Percentiles rank a stretch among this genome's conserved stretches.
Evolutionary conservation across 2,113 vertebrate genomes (phyloP).

Genomic region (Psilopsiagon aurifrons): DNA sequence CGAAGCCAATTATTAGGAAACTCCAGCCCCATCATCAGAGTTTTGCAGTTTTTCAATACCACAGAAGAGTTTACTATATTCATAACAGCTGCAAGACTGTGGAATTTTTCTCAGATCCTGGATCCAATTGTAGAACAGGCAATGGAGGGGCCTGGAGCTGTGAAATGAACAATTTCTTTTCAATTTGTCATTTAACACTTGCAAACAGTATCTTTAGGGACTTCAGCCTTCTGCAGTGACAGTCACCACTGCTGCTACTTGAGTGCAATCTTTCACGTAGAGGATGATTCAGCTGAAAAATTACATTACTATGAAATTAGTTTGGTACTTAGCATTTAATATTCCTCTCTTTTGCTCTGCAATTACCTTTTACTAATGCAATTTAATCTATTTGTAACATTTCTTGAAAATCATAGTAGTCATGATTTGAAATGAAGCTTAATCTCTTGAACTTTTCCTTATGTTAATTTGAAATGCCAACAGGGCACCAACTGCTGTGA

Average conservation of each 20-base stretch:
- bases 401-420: slow-evolving; percentile 70
- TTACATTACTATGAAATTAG: slow-evolving; percentile 35
- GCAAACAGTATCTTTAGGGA: neutral
- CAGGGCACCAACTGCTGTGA: slow-evolving; percentile 78
- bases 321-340: slow-evolving; percentile 59
- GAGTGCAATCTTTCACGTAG: neutral
- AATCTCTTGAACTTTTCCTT: slow-evolving; percentile 73
- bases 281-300: slow-evolving; percentile 49
- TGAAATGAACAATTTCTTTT: neutral
- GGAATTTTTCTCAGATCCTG: neutral
- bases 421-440: slow-evolving; percentile 70
- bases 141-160: neutral
- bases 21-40: neutral
- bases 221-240: neutral
- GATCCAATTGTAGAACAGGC: neutral
- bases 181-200: neutral
- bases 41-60: neutral
- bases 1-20: neutral
- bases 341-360: slow-evolving; percentile 61
- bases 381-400: slow-evolving; percentile 68
- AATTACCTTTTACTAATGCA: slow-evolving; percentile 71
- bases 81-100: neutral
- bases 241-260: neutral
- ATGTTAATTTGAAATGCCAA: slow-evolving; percentile 76
- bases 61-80: fast-evolving